These are phyloP conservation scores for Hippoglossus stenolepis DNA, from an alignment of 2,113 vertebrate genomes.

Conservation along the genomic window DNA sequence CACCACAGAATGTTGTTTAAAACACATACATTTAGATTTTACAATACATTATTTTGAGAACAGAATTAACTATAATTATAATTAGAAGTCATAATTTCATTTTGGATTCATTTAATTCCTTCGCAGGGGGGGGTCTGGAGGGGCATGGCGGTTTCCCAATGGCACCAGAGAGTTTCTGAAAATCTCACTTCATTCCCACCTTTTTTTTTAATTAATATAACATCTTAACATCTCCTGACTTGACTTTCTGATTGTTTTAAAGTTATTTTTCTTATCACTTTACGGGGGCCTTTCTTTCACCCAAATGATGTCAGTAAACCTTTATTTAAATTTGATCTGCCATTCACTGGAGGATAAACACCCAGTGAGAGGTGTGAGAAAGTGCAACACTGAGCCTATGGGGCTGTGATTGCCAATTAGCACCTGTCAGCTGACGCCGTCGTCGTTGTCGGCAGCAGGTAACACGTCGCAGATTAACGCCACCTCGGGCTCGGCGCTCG, in stretches of 20 bases:
- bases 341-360: constrained; percentile 1
- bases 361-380: constrained; percentile 32
- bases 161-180: neutral
- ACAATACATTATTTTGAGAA: too few species aligned
- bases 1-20: too few species aligned
- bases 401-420: constrained; percentile 87
- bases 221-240: neutral
- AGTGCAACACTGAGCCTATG: constrained; percentile 32
- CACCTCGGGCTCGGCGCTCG: constrained; percentile 60
- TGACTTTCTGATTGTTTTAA: neutral
- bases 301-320: neutral
- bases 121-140: too few species aligned
- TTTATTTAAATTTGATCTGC: constrained; percentile 45
- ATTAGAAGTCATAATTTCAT: too few species aligned
- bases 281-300: neutral
- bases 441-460: constrained; percentile 54
- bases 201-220: too few species aligned
- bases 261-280: neutral
- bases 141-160: too few species aligned
- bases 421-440: constrained; percentile 82
- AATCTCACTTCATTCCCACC: neutral
- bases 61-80: too few species aligned
- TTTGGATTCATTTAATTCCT: too few species aligned
- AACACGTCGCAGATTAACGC: constrained; percentile 83
- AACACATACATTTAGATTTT: too few species aligned